phyloP scores from a whole-genome alignment of 1,140 invertebrate species.

The Drosophila tropicalis region DNA sequence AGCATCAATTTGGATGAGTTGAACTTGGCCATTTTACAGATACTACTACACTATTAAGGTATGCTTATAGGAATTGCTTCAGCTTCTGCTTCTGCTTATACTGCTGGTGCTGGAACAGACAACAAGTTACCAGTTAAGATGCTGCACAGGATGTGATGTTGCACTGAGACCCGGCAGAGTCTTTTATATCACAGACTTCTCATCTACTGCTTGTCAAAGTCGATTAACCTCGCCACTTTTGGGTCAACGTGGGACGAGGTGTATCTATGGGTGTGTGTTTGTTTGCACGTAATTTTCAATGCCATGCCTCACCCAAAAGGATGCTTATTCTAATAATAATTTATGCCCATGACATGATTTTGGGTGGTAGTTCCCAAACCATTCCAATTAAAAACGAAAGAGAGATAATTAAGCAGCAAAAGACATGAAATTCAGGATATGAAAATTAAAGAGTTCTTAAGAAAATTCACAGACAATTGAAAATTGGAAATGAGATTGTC shows the following conservation, averaged over 20 bases:
- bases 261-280: neutral
- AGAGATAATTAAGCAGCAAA: neutral
- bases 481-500: neutral
- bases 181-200: slow-evolving; percentile 52
- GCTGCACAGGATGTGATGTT: slow-evolving; percentile 46
- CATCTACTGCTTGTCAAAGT: slow-evolving; percentile 42
- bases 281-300: neutral
- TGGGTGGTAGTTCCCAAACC: neutral
- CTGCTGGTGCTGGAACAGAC: neutral
- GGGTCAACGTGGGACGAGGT: slow-evolving; percentile 46
- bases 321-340: slow-evolving; percentile 24
- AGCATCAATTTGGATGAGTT: slow-evolving; percentile 25
- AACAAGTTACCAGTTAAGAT: slow-evolving; percentile 8
- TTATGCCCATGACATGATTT: slow-evolving; percentile 34
- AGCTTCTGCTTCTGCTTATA: neutral
- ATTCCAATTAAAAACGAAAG: slow-evolving; percentile 1
- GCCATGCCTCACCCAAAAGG: slow-evolving; percentile 11
- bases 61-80: neutral
- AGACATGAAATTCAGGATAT: neutral
- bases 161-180: slow-evolving; percentile 14
- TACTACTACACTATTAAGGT: neutral
- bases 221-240: slow-evolving; percentile 44
- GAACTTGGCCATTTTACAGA: slow-evolving; percentile 24
- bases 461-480: too few species aligned
- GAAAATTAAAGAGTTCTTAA: neutral